phyloP scores from a whole-genome alignment of 2,113 vertebrate genomes.

The Potamarius usumacintae region DNA sequence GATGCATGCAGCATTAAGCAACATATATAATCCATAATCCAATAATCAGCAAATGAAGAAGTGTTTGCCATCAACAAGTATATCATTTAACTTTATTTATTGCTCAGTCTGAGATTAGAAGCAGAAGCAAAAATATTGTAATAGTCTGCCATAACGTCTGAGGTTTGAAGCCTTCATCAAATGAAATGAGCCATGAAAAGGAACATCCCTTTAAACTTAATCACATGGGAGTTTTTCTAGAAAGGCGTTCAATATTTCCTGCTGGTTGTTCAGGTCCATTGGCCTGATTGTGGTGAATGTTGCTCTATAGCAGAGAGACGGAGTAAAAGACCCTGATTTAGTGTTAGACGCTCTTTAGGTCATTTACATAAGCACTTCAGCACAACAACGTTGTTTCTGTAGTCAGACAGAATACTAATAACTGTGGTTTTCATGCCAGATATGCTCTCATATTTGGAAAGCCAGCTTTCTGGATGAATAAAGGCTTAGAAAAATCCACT shows the following conservation, averaged over 20 bases:
- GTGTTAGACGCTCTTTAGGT: constrained; percentile 25
- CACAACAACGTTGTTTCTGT: constrained; percentile 36
- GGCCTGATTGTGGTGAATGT: constrained; percentile 26
- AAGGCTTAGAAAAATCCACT: not conserved
- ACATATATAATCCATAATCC: not conserved
- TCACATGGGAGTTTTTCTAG: constrained; percentile 25
- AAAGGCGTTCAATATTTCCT: constrained; percentile 20
- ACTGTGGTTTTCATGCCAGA: constrained; percentile 24
- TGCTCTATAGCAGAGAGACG: constrained; percentile 32
- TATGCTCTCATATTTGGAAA: not conserved
- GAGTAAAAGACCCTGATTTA: constrained; percentile 40
- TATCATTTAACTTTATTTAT: not conserved
- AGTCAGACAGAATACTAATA: constrained; percentile 35
- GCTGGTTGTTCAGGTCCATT: constrained; percentile 37
- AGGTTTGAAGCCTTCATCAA: not conserved
- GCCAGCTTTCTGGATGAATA: not conserved
- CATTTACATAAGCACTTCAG: constrained; percentile 44
- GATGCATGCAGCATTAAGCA: not conserved
- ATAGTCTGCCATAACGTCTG: not conserved
- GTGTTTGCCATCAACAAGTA: not conserved
- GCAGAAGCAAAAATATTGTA: not conserved
- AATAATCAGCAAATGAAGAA: not conserved
- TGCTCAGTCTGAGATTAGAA: not conserved
- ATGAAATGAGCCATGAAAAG: not conserved
- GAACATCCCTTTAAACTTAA: constrained; percentile 9